A percentile compares a stretch with the other conserved stretches of the same genome.
Evolutionary conservation across 2,888 invertebrate species (phyloP).

Genomic region (Argynnis bischoffii): DNA sequence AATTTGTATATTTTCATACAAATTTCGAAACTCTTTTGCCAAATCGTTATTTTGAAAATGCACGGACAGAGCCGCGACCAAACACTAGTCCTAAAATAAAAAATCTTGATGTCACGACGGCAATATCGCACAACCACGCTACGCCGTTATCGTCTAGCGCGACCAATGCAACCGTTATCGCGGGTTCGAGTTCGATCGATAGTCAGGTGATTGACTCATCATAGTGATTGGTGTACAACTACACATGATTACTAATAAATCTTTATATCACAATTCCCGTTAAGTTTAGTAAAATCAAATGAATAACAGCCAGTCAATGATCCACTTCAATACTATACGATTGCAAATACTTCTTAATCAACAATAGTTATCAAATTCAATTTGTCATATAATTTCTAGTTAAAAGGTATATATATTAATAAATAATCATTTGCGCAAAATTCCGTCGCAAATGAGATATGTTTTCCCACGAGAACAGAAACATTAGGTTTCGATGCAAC

Average conservation of each 20-base stretch:
- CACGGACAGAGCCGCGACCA: neutral
- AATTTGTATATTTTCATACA: too few species aligned
- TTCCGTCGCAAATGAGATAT: constrained; percentile 4
- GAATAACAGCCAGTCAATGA: constrained; percentile 5
- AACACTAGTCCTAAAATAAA: neutral
- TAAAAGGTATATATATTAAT: neutral
- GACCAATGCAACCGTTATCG: constrained; percentile 32
- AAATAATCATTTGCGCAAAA: neutral
- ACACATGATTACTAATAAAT: neutral
- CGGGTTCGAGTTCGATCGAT: constrained; percentile 20
- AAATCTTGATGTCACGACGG: neutral
- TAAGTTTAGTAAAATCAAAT: neutral
- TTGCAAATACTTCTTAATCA: constrained; percentile 4
- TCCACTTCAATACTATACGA: constrained; percentile 12
- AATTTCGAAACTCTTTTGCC: too few species aligned
- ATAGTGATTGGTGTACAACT: neutral
- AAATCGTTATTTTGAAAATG: too few species aligned
- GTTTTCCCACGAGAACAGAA: constrained; percentile 8
- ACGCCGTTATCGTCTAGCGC: constrained; percentile 28
- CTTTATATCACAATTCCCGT: neutral
- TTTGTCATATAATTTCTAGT: constrained; percentile 6
- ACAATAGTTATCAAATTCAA: constrained; percentile 7
- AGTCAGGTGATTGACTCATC: constrained; percentile 9
- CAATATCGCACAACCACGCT: constrained; percentile 5
- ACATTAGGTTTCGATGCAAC: constrained; percentile 1